Conservation (phyloP, 2,888 invertebrate genomes). For the Trissolcus japonicus region DNA sequence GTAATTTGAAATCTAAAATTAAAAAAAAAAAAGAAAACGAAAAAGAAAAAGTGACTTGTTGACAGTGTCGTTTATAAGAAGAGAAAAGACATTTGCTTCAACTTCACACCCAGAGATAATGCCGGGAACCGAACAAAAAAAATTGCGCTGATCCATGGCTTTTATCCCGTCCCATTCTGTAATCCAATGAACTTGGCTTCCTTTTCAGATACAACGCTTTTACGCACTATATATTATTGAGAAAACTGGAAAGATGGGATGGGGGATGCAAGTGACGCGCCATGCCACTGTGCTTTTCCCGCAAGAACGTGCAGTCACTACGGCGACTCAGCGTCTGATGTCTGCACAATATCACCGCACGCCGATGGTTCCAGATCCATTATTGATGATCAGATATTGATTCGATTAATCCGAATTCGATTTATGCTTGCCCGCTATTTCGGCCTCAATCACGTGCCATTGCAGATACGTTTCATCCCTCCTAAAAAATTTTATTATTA, state of each 20-base stretch:
- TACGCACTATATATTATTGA: constrained; percentile 14
- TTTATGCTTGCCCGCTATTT: no score
- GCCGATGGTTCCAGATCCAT: constrained; percentile 23
- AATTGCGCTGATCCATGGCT: constrained; percentile 15
- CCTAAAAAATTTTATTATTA: constrained; percentile 6
- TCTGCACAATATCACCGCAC: constrained; percentile 20
- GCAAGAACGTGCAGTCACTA: constrained; percentile 31
- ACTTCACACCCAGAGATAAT: no score
- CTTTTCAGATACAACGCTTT: constrained; percentile 35
- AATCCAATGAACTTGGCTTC: constrained; percentile 42
- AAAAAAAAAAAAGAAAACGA: no score
- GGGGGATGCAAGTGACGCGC: constrained; percentile 13
- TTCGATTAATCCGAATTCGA: constrained; percentile 21
- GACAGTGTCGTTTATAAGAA: no score
- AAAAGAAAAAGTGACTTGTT: no score
- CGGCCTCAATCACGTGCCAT: neutral
- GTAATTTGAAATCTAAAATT: no score
- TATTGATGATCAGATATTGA: constrained; percentile 26
- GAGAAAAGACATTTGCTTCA: no score
- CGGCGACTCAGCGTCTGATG: constrained; percentile 57
- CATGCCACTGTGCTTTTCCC: constrained; percentile 23
- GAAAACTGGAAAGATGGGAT: neutral
- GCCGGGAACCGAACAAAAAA: constrained; percentile 1
- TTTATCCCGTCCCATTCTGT: constrained; percentile 19
- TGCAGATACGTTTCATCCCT: constrained; percentile 23